Conservation (phyloP, 2,113 vertebrate species). For the Syngnathoides biaculeatus region DNA sequence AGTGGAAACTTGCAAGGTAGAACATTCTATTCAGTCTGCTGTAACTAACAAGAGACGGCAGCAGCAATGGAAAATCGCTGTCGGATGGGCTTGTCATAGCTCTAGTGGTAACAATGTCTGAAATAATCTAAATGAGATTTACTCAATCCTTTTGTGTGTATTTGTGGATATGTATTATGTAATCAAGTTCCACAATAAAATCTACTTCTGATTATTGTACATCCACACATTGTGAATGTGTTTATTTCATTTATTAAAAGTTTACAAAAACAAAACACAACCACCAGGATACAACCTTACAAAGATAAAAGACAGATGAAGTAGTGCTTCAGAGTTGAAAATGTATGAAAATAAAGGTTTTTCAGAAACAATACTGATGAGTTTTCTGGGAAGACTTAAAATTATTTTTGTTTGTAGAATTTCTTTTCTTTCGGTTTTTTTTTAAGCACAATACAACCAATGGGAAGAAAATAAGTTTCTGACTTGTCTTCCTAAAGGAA, state of each 20-base stretch:
- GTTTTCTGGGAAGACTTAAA: background rate
- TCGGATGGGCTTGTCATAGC: constrained; percentile 28
- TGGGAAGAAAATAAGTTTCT: background rate
- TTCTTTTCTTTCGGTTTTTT: background rate
- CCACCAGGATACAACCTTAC: no score
- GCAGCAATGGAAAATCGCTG: constrained; percentile 26
- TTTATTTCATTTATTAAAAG: background rate
- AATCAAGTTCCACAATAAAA: constrained; percentile 11
- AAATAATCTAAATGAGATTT: constrained; percentile 40
- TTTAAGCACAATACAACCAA: background rate
- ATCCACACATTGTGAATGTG: constrained; percentile 5
- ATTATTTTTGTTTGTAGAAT: background rate
- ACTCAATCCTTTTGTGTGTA: constrained; percentile 26
- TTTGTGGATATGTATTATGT: constrained; percentile 20
- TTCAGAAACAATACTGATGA: background rate
- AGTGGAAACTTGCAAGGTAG: constrained; percentile 59
- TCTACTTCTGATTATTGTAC: constrained; percentile 22
- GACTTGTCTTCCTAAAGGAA: constrained; percentile 8
- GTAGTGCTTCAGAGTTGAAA: background rate
- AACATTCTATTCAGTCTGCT: constrained; percentile 63
- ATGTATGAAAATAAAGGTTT: background rate
- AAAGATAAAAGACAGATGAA: background rate
- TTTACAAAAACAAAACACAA: background rate
- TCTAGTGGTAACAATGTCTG: constrained; percentile 27
- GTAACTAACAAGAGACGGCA: constrained; percentile 48